Conservation (phyloP, 2,888 invertebrate genomes). For the Tetrapedia diversipes region DNA sequence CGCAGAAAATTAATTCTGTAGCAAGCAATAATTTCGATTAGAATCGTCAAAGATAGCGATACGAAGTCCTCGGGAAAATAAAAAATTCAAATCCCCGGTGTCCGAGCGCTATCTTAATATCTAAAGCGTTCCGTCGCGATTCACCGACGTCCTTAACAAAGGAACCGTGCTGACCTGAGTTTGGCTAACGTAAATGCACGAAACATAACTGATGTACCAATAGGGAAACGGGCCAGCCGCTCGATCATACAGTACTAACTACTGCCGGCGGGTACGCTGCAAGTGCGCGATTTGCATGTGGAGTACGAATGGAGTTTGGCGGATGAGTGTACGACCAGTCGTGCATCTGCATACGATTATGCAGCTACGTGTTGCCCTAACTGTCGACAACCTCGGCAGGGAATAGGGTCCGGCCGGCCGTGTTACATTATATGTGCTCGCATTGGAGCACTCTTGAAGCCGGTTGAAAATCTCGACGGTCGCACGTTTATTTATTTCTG, state of each 20-base stretch:
- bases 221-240: constrained; percentile 53
- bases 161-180: constrained; percentile 39
- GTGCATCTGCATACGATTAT: constrained; percentile 78
- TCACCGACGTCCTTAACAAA: constrained; percentile 29
- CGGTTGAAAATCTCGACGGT: constrained; percentile 27
- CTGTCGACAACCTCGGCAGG: constrained; percentile 66
- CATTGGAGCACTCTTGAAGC: constrained; percentile 31
- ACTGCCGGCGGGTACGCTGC: constrained; percentile 54
- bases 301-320: constrained; percentile 76
- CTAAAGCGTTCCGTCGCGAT: background rate
- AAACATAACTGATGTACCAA: constrained; percentile 53
- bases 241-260: constrained; percentile 67
- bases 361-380: constrained; percentile 74
- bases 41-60: too few relatives aligned
- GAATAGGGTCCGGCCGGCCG: constrained; percentile 12
- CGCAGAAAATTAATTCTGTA: too few relatives aligned
- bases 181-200: constrained; percentile 27
- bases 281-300: constrained; percentile 74
- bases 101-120: background rate
- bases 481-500: constrained; percentile 28
- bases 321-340: constrained; percentile 66
- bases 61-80: too few relatives aligned
- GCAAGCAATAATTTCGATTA: too few relatives aligned
- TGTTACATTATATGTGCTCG: constrained; percentile 35
- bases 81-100: too few relatives aligned